Percentiles rank a stretch among this genome's conserved stretches.
phyloP scores from a whole-genome alignment of 1,140 invertebrate species.

The Brevipalpus yothersi region DNA sequence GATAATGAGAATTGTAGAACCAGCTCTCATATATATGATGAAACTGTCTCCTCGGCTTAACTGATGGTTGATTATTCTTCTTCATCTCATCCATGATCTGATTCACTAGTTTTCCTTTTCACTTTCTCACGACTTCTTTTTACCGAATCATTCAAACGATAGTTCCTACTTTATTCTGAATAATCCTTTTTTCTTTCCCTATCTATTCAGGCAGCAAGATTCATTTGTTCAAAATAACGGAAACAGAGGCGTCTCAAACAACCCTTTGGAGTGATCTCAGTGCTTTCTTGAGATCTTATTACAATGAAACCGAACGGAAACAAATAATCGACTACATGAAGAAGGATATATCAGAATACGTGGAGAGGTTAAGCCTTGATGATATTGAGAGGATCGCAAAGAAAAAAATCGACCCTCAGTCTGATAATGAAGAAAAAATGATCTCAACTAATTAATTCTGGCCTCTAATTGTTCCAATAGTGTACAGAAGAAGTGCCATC shows the following conservation, averaged over 20 bases:
- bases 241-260: neutral
- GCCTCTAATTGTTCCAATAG: too few relatives aligned
- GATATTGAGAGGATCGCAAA: neutral
- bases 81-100: too few relatives aligned
- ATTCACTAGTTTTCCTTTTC: too few relatives aligned
- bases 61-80: too few relatives aligned
- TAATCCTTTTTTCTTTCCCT: too few relatives aligned
- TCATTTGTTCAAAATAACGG: neutral
- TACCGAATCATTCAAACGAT: too few relatives aligned
- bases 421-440: neutral
- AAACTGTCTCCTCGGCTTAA: too few relatives aligned
- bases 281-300: neutral
- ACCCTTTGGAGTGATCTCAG: neutral
- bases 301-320: neutral
- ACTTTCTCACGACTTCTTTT: too few relatives aligned
- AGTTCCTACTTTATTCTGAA: too few relatives aligned
- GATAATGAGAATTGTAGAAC: too few relatives aligned
- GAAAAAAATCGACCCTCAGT: neutral
- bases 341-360: neutral
- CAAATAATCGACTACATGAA: neutral
- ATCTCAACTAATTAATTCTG: neutral
- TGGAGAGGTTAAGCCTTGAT: neutral
- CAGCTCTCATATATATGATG: too few relatives aligned
- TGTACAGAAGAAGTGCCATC: too few relatives aligned
- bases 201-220: neutral